Conservation (phyloP, 1,140 invertebrate genomes). For the Leptoteleia sp. region DNA sequence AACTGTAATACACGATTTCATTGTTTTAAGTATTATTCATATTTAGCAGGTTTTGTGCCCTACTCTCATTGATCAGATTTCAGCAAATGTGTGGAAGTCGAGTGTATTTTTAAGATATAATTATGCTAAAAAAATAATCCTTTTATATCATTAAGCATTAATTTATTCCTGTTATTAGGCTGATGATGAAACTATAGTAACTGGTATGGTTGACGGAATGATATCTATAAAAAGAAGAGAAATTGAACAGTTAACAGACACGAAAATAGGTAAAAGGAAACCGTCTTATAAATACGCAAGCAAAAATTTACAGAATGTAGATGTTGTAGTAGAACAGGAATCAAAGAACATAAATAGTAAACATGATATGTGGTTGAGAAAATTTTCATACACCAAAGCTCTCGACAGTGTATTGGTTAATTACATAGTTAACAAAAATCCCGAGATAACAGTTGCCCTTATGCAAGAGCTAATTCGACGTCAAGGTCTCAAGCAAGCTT, state of each 20-base stretch:
- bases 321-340: conserved; percentile 81
- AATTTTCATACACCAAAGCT: conserved; percentile 91
- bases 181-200: conserved; percentile 91
- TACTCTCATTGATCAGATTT: too few species aligned
- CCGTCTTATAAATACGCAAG: conserved; percentile 81
- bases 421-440: conserved; percentile 84
- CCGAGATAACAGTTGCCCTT: conserved; percentile 89
- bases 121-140: too few species aligned
- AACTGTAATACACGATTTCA: too few species aligned
- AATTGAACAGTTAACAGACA: conserved; percentile 76
- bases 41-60: too few species aligned
- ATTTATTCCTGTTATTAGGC: conserved; percentile 83
- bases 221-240: conserved; percentile 92
- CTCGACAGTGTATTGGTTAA: conserved; percentile 87
- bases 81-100: too few species aligned
- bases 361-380: conserved; percentile 88
- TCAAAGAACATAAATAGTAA: conserved; percentile 80
- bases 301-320: conserved; percentile 81
- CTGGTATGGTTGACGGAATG: conserved; percentile 95
- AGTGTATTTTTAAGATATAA: too few species aligned
- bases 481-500: conserved; percentile 86
- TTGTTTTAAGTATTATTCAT: too few species aligned
- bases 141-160: too few species aligned
- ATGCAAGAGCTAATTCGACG: conserved; percentile 92
- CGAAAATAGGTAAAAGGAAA: conserved; percentile 80